Conservation (phyloP, 1,140 invertebrate genomes). For the Drosophila tropicalis region DNA sequence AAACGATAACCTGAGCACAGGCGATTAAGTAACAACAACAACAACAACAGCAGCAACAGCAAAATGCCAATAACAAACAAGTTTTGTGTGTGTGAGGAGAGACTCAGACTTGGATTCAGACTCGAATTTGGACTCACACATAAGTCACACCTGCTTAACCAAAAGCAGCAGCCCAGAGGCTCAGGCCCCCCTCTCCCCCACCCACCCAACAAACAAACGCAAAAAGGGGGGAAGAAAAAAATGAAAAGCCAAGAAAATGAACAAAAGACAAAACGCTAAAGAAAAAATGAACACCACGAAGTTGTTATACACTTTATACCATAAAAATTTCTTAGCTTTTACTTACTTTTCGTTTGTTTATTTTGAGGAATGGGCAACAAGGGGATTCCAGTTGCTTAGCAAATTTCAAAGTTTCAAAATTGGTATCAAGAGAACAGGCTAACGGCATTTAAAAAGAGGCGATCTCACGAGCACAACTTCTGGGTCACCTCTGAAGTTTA, state of each 20-base stretch:
- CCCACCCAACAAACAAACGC: constrained; percentile 13
- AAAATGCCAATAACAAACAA: constrained; percentile 57
- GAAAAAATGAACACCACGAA: not conserved
- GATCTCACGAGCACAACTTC: no score
- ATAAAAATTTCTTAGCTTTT: no score
- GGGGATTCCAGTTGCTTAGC: no score
- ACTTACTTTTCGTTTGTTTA: no score
- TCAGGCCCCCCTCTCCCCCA: not conserved
- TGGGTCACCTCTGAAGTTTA: no score
- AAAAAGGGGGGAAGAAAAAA: constrained; percentile 34
- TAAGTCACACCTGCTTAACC: constrained; percentile 70
- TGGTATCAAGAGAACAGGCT: no score
- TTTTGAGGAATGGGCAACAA: no score
- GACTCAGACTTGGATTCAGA: constrained; percentile 2
- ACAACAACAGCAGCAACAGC: constrained; percentile 30
- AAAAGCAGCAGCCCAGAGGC: constrained; percentile 13
- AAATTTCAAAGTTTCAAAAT: no score
- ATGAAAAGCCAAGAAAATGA: constrained; percentile 49
- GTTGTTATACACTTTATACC: constrained; percentile 4
- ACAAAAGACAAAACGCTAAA: constrained; percentile 35
- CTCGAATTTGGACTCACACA: constrained; percentile 17
- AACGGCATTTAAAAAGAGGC: no score
- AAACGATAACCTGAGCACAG: constrained; percentile 66
- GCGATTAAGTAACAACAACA: constrained; percentile 72
- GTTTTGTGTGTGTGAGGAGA: constrained; percentile 44